Evolutionary conservation across 2,888 invertebrate species (phyloP).

Genomic region (Chesias legatella): DNA sequence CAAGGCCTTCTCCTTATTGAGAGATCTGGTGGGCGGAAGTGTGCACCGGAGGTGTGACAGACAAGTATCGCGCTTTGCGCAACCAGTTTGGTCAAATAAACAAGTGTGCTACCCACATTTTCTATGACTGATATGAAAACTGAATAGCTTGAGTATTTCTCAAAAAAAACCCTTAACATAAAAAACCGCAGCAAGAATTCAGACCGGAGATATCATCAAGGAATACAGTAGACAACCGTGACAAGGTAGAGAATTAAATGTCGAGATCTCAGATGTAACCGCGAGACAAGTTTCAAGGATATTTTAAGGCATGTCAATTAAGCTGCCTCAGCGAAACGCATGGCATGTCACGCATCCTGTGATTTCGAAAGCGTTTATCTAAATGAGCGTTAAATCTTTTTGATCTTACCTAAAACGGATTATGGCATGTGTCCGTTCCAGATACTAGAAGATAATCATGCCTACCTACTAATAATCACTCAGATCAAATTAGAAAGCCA

Average conservation of each 20-base stretch:
- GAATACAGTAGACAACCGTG: conserved; percentile 8
- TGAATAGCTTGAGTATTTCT: conserved; percentile 6
- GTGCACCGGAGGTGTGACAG: conserved; percentile 42
- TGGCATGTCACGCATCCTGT: conserved; percentile 14
- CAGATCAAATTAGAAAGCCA: conserved; percentile 40
- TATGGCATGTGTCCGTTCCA: background rate
- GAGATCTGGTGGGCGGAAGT: conserved; percentile 62
- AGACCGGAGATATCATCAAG: conserved; percentile 6
- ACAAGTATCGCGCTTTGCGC: conserved; percentile 36
- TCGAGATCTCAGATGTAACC: conserved; percentile 5
- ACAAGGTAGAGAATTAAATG: conserved; percentile 10
- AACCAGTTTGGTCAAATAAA: conserved; percentile 35
- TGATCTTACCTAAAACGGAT: background rate
- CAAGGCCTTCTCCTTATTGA: conserved; percentile 65
- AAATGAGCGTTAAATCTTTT: conserved; percentile 1
- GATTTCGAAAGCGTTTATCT: conserved; percentile 10
- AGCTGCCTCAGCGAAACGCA: conserved; percentile 8
- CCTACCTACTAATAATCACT: too few relatives aligned
- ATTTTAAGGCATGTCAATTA: conserved; percentile 14
- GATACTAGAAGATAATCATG: conserved; percentile 17
- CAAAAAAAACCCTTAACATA: too few relatives aligned
- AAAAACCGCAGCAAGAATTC: too few relatives aligned
- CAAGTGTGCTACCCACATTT: conserved; percentile 29
- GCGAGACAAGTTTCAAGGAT: conserved; percentile 7
- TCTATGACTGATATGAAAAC: conserved; percentile 12